phyloP scores from a whole-genome alignment of 2,888 invertebrate species.

The Apamea sordens region DNA sequence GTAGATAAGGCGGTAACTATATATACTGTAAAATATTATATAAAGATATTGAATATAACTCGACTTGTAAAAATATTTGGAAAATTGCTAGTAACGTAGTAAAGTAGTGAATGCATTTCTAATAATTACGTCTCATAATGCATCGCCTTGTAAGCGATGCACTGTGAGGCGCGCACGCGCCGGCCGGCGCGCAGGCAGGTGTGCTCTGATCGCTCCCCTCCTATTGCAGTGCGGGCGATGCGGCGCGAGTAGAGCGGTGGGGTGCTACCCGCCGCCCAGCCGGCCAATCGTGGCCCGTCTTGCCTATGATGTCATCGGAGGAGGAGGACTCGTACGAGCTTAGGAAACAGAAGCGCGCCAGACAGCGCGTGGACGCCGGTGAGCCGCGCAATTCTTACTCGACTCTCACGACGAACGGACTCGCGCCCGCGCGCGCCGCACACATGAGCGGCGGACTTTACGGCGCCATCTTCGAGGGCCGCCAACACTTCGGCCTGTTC shows the following conservation, averaged over 20 bases:
- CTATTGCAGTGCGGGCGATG: slow-evolving; percentile 89
- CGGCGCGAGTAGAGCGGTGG: slow-evolving; percentile 88
- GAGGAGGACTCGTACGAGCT: slow-evolving; percentile 98
- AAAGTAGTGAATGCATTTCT: slow-evolving; percentile 33
- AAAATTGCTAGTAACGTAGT: slow-evolving; percentile 72
- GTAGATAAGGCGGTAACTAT: neutral
- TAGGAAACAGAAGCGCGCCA: slow-evolving; percentile 98
- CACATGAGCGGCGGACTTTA: slow-evolving; percentile 96
- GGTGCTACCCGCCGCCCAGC: slow-evolving; percentile 91
- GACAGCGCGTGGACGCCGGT: slow-evolving; percentile 99
- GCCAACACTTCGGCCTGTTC: slow-evolving; percentile 95
- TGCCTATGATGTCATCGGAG: slow-evolving; percentile 99
- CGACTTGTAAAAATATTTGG: slow-evolving; percentile 49
- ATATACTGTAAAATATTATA: neutral
- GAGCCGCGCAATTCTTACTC: slow-evolving; percentile 98
- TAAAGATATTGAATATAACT: neutral
- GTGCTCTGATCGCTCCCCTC: slow-evolving; percentile 86
- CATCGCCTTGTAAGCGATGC: slow-evolving; percentile 57
- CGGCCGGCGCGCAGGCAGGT: slow-evolving; percentile 82
- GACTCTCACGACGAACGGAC: slow-evolving; percentile 90
- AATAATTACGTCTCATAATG: slow-evolving; percentile 39
- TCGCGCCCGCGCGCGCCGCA: slow-evolving; percentile 92
- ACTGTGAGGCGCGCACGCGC: slow-evolving; percentile 70
- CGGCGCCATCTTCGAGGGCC: slow-evolving; percentile 96
- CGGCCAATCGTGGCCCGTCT: slow-evolving; percentile 95